phyloP scores from a whole-genome alignment of 2,113 vertebrate species.

The Hippocampus barbouri region DNA sequence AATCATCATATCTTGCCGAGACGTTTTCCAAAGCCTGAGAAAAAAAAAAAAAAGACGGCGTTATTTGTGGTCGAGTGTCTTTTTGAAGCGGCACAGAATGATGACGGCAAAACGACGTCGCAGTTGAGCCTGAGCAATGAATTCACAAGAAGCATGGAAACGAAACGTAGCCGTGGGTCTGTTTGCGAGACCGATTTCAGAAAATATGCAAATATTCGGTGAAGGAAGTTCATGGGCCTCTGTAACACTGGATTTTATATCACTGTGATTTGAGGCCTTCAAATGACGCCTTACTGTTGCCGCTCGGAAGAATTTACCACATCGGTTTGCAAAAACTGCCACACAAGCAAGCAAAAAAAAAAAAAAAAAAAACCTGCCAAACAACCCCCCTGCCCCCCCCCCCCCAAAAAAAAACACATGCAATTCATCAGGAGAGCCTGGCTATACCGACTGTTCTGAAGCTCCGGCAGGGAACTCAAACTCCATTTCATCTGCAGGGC shows the following conservation, averaged over 20 bases:
- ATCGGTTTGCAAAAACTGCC: too few species aligned
- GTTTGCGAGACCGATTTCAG: background rate
- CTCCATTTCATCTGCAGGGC: constrained; percentile 48
- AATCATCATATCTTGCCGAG: background rate
- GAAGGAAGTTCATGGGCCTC: constrained; percentile 20
- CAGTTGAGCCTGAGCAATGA: background rate
- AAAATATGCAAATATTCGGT: background rate
- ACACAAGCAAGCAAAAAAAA: too few species aligned
- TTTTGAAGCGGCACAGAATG: background rate
- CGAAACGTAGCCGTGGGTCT: background rate
- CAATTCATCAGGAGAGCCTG: constrained; percentile 46
- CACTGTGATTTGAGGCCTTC: constrained; percentile 24
- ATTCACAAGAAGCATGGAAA: background rate
- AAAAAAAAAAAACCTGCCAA: too few species aligned
- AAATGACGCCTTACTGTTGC: too few species aligned
- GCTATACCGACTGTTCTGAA: constrained; percentile 43
- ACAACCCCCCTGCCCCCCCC: too few species aligned
- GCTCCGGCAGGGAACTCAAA: constrained; percentile 52
- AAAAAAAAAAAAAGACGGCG: background rate
- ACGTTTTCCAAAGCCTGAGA: constrained; percentile 1
- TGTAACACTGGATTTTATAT: constrained; percentile 9
- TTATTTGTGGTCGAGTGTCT: background rate
- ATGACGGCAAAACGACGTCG: background rate
- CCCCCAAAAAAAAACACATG: background rate
- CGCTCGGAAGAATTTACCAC: too few species aligned